These are phyloP conservation scores for Drosophila percnosoma DNA, from an alignment of 2,888 invertebrate genomes.

Conservation along the genomic window DNA sequence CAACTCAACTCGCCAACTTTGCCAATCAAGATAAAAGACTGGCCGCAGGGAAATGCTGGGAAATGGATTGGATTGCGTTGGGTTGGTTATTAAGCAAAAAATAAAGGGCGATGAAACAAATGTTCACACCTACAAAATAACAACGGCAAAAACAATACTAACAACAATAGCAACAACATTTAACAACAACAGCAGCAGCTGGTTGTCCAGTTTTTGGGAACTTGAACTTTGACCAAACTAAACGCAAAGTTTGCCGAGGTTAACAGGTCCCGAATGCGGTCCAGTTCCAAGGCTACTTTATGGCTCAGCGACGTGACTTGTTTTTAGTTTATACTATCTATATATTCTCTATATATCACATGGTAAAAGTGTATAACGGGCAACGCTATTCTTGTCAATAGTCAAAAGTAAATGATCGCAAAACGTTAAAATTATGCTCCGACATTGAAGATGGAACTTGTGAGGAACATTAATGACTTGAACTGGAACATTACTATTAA, in stretches of 20 bases:
- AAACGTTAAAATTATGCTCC: neutral
- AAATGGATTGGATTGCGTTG: neutral
- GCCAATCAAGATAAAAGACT: constrained; percentile 76
- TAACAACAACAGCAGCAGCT: constrained; percentile 42
- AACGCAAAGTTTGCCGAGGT: constrained; percentile 59
- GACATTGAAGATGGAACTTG: neutral
- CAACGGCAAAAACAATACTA: constrained; percentile 5
- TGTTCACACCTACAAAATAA: constrained; percentile 71
- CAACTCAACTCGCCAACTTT: constrained; percentile 62
- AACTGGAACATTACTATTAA: neutral
- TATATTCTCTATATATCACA: constrained; percentile 15
- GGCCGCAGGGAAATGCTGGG: constrained; percentile 41
- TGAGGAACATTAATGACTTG: no score
- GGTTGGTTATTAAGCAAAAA: constrained; percentile 53
- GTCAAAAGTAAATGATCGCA: neutral
- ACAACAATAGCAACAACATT: constrained; percentile 14
- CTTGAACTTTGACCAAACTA: constrained; percentile 64
- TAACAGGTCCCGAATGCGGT: constrained; percentile 34
- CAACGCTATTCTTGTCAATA: neutral
- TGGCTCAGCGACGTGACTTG: constrained; percentile 72
- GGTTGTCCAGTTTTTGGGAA: constrained; percentile 52
- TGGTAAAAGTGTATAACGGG: neutral
- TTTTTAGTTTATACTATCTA: constrained; percentile 41
- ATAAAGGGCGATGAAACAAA: constrained; percentile 66
- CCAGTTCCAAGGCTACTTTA: constrained; percentile 58